Conservation (phyloP, 2,888 invertebrate species). For the Andrena bicolor region DNA sequence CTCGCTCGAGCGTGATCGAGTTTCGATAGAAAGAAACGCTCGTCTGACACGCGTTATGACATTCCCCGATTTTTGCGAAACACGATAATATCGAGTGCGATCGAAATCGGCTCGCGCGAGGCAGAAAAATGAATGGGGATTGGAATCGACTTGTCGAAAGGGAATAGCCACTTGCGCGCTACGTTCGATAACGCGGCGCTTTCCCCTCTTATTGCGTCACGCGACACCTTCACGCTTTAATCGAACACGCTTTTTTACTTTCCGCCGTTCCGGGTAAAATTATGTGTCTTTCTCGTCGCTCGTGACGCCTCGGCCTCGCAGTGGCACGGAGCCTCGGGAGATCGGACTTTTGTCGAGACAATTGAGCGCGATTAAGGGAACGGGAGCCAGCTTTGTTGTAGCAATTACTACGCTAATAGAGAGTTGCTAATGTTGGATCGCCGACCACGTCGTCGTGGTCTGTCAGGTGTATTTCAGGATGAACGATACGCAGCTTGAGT, state of each 20-base stretch:
- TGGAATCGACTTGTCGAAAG: slow-evolving; percentile 48
- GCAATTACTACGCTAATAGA: background rate
- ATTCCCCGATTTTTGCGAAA: slow-evolving; percentile 55
- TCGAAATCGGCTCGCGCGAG: slow-evolving; percentile 44
- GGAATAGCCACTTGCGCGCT: slow-evolving; percentile 37
- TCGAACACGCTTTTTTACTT: slow-evolving; percentile 61
- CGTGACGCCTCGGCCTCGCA: background rate
- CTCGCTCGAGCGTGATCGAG: slow-evolving; percentile 52
- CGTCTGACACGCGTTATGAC: slow-evolving; percentile 64
- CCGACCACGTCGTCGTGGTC: background rate
- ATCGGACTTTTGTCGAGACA: slow-evolving; percentile 15
- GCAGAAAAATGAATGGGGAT: slow-evolving; percentile 54
- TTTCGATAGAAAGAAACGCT: slow-evolving; percentile 38
- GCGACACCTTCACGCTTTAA: slow-evolving; percentile 57
- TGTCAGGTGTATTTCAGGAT: background rate
- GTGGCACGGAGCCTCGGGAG: background rate
- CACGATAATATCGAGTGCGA: slow-evolving; percentile 34
- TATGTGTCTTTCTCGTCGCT: slow-evolving; percentile 14
- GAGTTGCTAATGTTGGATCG: background rate
- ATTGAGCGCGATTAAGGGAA: slow-evolving; percentile 16
- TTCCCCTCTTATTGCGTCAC: slow-evolving; percentile 60
- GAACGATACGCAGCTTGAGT: background rate
- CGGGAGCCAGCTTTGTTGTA: background rate
- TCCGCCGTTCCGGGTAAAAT: slow-evolving; percentile 44
- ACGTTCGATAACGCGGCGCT: slow-evolving; percentile 43